Percentiles rank a stretch among this genome's conserved stretches.
These are phyloP conservation scores for Isotomurus palustris DNA, from an alignment of 2,888 invertebrate genomes.

Conservation along the genomic window DNA sequence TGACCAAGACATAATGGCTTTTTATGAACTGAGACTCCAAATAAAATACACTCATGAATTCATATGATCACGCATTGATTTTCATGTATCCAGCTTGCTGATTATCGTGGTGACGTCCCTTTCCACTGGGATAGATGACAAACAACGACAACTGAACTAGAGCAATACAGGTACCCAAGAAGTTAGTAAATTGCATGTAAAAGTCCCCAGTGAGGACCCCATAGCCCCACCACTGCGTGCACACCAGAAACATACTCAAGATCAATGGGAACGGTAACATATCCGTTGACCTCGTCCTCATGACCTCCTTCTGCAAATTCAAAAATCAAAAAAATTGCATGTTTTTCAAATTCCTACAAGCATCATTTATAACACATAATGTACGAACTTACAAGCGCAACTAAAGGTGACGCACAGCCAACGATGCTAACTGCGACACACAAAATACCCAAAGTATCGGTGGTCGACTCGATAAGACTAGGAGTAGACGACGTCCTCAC, in stretches of 20 bases:
- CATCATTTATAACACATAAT: conserved; percentile 21
- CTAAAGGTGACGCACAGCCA: conserved; percentile 51
- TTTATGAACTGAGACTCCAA: no score
- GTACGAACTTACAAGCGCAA: conserved; percentile 48
- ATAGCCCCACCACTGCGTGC: conserved; percentile 73
- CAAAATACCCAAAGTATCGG: conserved; percentile 46
- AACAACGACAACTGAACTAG: conserved; percentile 63
- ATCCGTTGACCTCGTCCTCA: conserved; percentile 75
- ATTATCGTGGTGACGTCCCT: no score
- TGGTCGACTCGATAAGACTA: no score
- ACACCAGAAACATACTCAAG: conserved; percentile 72
- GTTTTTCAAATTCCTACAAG: conserved; percentile 12
- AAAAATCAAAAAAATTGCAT: conserved; percentile 9
- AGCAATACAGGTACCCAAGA: conserved; percentile 45
- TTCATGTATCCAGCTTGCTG: no score
- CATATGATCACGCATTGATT: no score
- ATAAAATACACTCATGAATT: no score
- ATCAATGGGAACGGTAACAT: conserved; percentile 84
- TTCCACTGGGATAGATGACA: conserved; percentile 68
- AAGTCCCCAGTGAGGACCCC: conserved; percentile 69
- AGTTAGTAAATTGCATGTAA: conserved; percentile 63
- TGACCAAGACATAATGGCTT: no score
- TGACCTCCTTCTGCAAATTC: conserved; percentile 65
- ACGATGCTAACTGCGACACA: conserved; percentile 49
- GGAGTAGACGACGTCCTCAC: not conserved